Evolutionary conservation across 2,888 invertebrate species (phyloP), one percentile per base, ranked within the genome.

Genomic region (Sesia bembeciformis): DNA sequence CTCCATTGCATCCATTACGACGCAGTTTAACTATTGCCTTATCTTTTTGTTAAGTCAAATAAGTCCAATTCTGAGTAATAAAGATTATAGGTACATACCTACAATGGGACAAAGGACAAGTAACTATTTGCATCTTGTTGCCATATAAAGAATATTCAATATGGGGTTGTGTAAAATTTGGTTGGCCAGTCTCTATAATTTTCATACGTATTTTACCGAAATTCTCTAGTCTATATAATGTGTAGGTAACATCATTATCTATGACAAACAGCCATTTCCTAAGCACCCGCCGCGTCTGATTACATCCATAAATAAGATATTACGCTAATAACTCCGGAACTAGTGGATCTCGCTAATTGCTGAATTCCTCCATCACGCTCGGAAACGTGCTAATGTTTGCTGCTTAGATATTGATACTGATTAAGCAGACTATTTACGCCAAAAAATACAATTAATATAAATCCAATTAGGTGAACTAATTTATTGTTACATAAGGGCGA

Each of bases 281-380:
- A 41, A 50, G 50, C 54, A 50, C 51, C 50, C 51, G 42, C 50
- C 54, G 51, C 51, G 38, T 6, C 50, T 54, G 54, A 54, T 54
- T 54, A 54, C 54, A 40, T 40, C 39, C 51, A 54, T 54, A 54
- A 54, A 54, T 54, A 54, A 54, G 54, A 42, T 54, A 54, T 54
- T 54, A 54, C 49, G 51, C 54, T 54, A 54, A 51, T 51, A 54
- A 51, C 53, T n/a, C 46, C 46, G 46, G 46, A 46, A 46, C 46
- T 46, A 5, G 46, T 5, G 46, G 46, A 46, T 46, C 46, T 46
- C 46, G 46, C 8, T 46, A 46, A 46, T 46, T 46, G 46, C 46
- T 46, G 46, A 46, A 46, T 46, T 46, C 23, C 46, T 46, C 46
- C 46, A 46, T 46, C 46, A 46, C 7, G 23, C 46, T 46, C 46